Base-by-base conservation (phyloP, 2,888 invertebrate genomes). In the Branchipolynoe longqiensis region DNA sequence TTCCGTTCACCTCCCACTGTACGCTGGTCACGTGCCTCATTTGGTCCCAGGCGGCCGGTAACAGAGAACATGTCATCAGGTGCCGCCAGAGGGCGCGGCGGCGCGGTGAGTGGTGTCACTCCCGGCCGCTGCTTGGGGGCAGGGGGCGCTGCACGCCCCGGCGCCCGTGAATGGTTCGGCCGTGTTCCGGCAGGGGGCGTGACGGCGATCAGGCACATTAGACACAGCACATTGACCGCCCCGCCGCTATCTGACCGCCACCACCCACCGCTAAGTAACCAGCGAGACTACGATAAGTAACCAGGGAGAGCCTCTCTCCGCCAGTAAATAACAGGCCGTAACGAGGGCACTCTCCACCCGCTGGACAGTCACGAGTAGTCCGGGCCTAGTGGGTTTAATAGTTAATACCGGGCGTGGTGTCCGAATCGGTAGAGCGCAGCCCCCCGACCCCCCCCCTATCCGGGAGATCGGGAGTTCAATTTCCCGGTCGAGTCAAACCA, bases 111-210 rank as follows among this genome's bases (percentile, higher is more conserved):
- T 56, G 25, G 56, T 56, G 56, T 56, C 56, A 56, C 18, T 62
- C 1, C 14, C 25, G 69, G 38, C 38, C 69, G 33, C 2, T 36
- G n/a, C n/a, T n/a, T n/a, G 69, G 25, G 6, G 38, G 69, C 18
- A 12, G 36, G 22, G 69, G 69, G 69, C 28, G 28, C 28, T 62
- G 62, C 31, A 69, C 14, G 69, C 36, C 1, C 69, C 2, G 69
- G 3, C 38, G 69, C 36, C 4, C 36, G 36, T 38, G 36, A 69
- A 69, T 69, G 69, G 69, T 14, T 14, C 3, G 36, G 36, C 22
- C 36, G 14, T 69, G 69, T 69, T 38, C 22, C 36, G 69, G n/a
- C 69, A n/a, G 38, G 6, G 22, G 18, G 36, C 69, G 69, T 69
- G 69, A 69, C 38, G 69, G 38, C 38, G 36, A 33, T 33, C n/a